phyloP scores from a whole-genome alignment of 1,140 invertebrate genomes.

The Scaptomyza pallida region DNA sequence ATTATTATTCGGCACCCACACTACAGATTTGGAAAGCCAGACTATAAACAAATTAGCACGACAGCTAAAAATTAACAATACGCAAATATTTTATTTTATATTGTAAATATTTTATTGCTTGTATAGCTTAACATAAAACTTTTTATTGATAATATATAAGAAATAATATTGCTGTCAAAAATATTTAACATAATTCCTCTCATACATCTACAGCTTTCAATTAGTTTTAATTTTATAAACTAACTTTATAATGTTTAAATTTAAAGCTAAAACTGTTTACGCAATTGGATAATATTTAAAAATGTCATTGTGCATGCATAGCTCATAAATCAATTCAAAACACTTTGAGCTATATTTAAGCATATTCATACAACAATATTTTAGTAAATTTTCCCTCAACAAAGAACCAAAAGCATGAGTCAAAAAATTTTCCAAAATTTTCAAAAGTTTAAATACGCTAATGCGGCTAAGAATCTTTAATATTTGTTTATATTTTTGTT shows the following conservation, averaged over 20 bases:
- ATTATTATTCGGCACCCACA: conserved; percentile 23
- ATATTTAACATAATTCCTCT: no score
- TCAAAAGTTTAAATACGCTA: conserved; percentile 1
- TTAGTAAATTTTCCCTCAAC: conserved; percentile 12
- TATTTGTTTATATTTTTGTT: conserved; percentile 16
- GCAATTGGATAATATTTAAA: conserved; percentile 4
- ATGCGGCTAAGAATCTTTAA: background rate
- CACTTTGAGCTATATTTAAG: conserved; percentile 16
- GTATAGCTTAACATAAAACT: conserved; percentile 13
- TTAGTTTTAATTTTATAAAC: no score
- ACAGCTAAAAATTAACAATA: conserved; percentile 46
- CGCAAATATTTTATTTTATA: background rate
- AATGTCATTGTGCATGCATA: background rate
- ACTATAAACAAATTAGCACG: conserved; percentile 57
- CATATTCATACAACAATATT: conserved; percentile 25
- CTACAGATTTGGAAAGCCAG: conserved; percentile 17
- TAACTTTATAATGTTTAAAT: no score
- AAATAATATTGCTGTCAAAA: no score
- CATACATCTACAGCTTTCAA: no score
- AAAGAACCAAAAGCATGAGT: conserved; percentile 7
- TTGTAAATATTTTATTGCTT: background rate
- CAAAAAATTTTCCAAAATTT: conserved; percentile 19
- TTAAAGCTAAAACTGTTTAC: no score
- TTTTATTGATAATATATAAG: conserved; percentile 17
- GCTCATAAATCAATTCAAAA: conserved; percentile 13